Percentiles rank a stretch among this genome's conserved stretches.
Evolutionary conservation across 2,113 vertebrate species (phyloP).

Genomic region (Donacobius atricapilla): DNA sequence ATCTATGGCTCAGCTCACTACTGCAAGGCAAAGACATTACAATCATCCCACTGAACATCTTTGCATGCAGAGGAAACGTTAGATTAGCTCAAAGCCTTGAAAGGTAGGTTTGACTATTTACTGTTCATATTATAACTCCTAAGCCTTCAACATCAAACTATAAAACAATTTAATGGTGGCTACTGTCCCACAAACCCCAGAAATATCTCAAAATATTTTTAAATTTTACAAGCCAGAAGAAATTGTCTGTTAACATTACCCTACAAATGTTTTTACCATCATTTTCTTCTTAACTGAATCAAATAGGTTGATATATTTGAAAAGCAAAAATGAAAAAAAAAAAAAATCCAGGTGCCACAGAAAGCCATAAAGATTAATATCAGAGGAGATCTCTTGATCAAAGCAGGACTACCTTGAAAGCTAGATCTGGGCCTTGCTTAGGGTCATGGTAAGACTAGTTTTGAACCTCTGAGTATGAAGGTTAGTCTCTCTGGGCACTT

Average conservation of each 20-base stretch:
- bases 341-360: background rate
- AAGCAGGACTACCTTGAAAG: background rate
- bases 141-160: background rate
- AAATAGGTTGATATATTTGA: background rate
- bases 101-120: background rate
- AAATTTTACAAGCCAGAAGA: background rate
- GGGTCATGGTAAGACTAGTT: background rate
- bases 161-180: background rate
- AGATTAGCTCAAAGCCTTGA: background rate
- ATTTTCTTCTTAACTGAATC: background rate
- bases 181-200: rapidly evolving
- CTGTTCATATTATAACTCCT: background rate
- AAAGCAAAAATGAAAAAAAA: background rate
- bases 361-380: background rate
- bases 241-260: background rate
- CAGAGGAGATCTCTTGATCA: background rate
- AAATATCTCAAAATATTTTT: background rate
- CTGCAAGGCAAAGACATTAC: background rate
- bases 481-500: background rate
- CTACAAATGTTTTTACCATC: background rate
- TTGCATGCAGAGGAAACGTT: background rate
- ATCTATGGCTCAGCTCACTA: background rate
- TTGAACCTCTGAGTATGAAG: background rate
- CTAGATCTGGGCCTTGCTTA: background rate
- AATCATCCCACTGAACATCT: background rate